Percentiles rank a stretch among this genome's conserved stretches.
Conservation (phyloP, 2,888 invertebrate genomes). For the Gonocerus acuteangulatus region DNA sequence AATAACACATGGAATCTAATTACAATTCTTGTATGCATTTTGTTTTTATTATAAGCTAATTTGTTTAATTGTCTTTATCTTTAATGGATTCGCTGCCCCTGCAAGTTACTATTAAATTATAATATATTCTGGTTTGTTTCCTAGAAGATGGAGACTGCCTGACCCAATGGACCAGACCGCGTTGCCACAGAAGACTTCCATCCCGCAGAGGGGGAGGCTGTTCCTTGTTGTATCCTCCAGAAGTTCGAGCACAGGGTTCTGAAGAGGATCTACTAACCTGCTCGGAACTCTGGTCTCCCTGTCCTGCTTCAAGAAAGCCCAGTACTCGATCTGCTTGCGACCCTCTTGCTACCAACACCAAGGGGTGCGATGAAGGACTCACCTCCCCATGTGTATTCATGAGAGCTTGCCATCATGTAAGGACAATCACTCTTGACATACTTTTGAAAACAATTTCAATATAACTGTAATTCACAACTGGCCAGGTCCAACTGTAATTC, state of each 20-base stretch:
- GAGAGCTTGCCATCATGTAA: constrained; percentile 46
- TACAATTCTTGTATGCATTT: too few species aligned
- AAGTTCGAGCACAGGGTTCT: constrained; percentile 41
- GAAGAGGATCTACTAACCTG: constrained; percentile 41
- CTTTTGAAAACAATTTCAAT: too few species aligned
- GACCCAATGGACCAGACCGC: constrained; percentile 44
- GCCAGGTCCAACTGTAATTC: too few species aligned
- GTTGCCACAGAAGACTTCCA: constrained; percentile 44
- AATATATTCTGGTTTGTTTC: constrained; percentile 10
- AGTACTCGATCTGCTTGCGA: constrained; percentile 43
- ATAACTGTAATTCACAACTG: too few species aligned
- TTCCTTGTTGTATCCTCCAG: constrained; percentile 47
- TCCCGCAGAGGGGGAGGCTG: constrained; percentile 40
- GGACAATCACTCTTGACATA: too few species aligned
- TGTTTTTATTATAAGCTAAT: too few species aligned
- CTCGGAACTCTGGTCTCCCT: constrained; percentile 31
- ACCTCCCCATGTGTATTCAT: constrained; percentile 44
- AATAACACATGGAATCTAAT: too few species aligned
- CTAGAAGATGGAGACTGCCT: constrained; percentile 45
- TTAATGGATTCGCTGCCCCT: too few species aligned
- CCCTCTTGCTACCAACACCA: constrained; percentile 45
- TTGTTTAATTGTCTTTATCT: too few species aligned
- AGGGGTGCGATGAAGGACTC: constrained; percentile 44
- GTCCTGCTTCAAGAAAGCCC: constrained; percentile 42
- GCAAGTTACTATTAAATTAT: background rate